Percentiles rank a stretch among this genome's conserved stretches.
Conservation (phyloP, 2,888 invertebrate species). For the Portevinia maculata region DNA sequence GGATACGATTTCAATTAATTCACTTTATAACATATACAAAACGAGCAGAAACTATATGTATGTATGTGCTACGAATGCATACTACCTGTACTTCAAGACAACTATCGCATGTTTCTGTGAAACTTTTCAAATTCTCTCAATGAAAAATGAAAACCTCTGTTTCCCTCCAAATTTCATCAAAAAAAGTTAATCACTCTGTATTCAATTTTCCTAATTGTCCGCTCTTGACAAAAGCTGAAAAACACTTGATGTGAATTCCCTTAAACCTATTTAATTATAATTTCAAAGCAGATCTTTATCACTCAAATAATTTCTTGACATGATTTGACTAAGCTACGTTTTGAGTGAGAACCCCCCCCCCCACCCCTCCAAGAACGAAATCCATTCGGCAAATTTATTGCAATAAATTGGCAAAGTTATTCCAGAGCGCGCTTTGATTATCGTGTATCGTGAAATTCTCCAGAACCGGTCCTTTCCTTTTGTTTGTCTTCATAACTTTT, state of each 20-base stretch:
- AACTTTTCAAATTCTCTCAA: not conserved
- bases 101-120: too few species aligned
- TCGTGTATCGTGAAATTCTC: constrained; percentile 4
- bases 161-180: not conserved
- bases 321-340: too few species aligned
- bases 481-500: constrained; percentile 1
- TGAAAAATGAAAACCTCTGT: not conserved
- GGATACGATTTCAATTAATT: too few species aligned
- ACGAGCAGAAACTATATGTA: too few species aligned
- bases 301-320: too few species aligned
- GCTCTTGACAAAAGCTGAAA: not conserved
- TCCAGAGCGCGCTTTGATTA: constrained; percentile 36
- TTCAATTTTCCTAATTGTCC: constrained; percentile 12
- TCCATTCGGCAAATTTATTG: not conserved
- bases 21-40: too few species aligned
- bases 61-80: too few species aligned
- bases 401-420: constrained; percentile 32
- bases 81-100: too few species aligned
- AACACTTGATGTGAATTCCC: not conserved
- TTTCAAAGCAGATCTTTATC: too few species aligned
- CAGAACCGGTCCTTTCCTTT: constrained; percentile 42
- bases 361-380: not conserved
- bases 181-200: not conserved
- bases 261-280: constrained; percentile 9
- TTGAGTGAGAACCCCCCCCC: too few species aligned